phyloP scores from a whole-genome alignment of 2,888 invertebrate species.

The Xestia xanthographa region DNA sequence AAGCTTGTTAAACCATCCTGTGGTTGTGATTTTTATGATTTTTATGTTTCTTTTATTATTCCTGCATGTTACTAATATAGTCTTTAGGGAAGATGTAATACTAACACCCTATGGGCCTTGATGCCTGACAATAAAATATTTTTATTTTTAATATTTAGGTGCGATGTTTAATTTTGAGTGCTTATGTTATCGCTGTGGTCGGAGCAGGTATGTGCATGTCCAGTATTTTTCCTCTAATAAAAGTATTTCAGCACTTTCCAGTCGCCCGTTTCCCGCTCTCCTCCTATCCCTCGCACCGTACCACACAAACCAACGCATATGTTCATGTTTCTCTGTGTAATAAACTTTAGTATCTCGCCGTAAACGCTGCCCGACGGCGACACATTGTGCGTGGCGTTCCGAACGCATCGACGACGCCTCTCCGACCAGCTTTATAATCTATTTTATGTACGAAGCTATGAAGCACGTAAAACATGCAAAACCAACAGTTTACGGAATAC shows the following conservation, averaged over 20 bases:
- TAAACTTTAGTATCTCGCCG: slow-evolving; percentile 81
- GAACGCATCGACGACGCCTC: slow-evolving; percentile 67
- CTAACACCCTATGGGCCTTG: too few relatives aligned
- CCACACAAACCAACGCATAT: slow-evolving; percentile 66
- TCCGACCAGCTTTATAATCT: slow-evolving; percentile 72
- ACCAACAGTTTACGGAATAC: slow-evolving; percentile 58
- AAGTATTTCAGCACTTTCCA: neutral
- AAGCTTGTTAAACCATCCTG: too few relatives aligned
- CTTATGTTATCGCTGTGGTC: too few relatives aligned
- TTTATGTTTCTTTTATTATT: too few relatives aligned
- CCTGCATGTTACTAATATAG: too few relatives aligned
- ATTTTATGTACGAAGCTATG: slow-evolving; percentile 71
- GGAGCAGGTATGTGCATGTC: neutral
- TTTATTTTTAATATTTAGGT: too few relatives aligned
- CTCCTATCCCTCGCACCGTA: slow-evolving; percentile 1
- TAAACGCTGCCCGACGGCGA: slow-evolving; percentile 76
- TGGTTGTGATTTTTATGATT: too few relatives aligned
- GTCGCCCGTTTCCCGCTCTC: slow-evolving; percentile 10
- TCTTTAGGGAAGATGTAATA: too few relatives aligned
- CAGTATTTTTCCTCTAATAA: neutral
- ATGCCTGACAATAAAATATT: too few relatives aligned
- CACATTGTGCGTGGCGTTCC: slow-evolving; percentile 75
- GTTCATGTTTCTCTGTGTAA: slow-evolving; percentile 73
- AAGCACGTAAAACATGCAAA: slow-evolving; percentile 61
- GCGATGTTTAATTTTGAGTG: neutral